These are phyloP conservation scores for Drosophila willistoni DNA, from an alignment of 1,140 invertebrate genomes.

Conservation along the genomic window DNA sequence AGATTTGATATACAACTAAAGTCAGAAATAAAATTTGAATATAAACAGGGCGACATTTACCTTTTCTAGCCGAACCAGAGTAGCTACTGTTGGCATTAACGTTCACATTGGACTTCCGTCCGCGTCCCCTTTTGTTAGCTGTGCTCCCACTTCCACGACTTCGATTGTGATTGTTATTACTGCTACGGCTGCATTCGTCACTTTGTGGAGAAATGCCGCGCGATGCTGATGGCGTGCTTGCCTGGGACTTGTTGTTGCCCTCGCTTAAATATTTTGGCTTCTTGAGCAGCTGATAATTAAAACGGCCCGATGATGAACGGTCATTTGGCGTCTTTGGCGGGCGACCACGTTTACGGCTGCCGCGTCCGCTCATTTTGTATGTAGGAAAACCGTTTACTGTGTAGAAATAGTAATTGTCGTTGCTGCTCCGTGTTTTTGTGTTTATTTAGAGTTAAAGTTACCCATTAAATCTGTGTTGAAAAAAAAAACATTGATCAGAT, in stretches of 20 bases:
- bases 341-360: conserved; percentile 91
- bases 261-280: conserved; percentile 94
- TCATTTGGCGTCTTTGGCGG: conserved; percentile 94
- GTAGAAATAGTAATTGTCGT: conserved; percentile 9
- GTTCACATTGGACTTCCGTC: conserved; percentile 75
- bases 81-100: conserved; percentile 79
- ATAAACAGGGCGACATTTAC: conserved; percentile 63
- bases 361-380: conserved; percentile 86
- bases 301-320: conserved; percentile 91
- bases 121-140: conserved; percentile 84
- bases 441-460: conserved; percentile 10
- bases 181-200: conserved; percentile 87
- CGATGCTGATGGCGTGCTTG: conserved; percentile 90
- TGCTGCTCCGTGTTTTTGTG: conserved; percentile 12
- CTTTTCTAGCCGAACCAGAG: conserved; percentile 84
- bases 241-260: conserved; percentile 84
- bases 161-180: conserved; percentile 76
- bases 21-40: background rate
- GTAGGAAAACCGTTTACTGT: conserved; percentile 18
- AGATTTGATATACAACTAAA: background rate
- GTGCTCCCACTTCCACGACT: conserved; percentile 80
- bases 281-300: conserved; percentile 93
- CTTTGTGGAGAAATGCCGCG: conserved; percentile 89
- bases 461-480: conserved; percentile 29
- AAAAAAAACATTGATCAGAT: conserved; percentile 43